Conservation (phyloP, 2,888 invertebrate species). For the Acanthosepion esculentum region DNA sequence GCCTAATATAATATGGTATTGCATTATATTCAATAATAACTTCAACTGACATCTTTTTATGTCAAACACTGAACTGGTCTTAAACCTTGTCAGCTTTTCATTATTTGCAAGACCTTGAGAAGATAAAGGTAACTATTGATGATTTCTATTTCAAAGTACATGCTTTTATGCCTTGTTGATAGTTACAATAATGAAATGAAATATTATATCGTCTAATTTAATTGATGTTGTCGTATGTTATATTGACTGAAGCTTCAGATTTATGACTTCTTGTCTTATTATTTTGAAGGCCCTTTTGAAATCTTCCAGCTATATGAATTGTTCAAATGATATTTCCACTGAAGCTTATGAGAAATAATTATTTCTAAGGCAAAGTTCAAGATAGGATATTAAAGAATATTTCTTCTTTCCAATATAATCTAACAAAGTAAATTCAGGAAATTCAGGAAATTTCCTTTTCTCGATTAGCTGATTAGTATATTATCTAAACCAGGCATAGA, state of each 20-base stretch:
- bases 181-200: not conserved
- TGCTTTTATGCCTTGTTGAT: not conserved
- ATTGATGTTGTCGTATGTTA: not conserved
- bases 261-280: no score
- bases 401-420: no score
- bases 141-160: not conserved
- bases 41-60: slow-evolving; percentile 18
- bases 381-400: no score
- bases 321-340: no score
- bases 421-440: no score
- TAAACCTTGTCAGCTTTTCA: slow-evolving; percentile 17
- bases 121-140: not conserved
- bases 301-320: no score
- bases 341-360: no score
- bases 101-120: not conserved
- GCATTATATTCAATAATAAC: slow-evolving; percentile 22
- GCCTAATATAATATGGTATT: not conserved
- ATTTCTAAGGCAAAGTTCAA: no score
- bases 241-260: not conserved
- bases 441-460: no score
- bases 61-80: not conserved
- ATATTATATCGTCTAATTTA: not conserved
- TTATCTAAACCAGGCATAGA: no score
- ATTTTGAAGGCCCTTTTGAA: no score
- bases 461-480: no score